Percentiles rank a stretch among this genome's conserved stretches.
phyloP scores from a whole-genome alignment of 2,888 invertebrate genomes.

The Barypeithes pellucidus region DNA sequence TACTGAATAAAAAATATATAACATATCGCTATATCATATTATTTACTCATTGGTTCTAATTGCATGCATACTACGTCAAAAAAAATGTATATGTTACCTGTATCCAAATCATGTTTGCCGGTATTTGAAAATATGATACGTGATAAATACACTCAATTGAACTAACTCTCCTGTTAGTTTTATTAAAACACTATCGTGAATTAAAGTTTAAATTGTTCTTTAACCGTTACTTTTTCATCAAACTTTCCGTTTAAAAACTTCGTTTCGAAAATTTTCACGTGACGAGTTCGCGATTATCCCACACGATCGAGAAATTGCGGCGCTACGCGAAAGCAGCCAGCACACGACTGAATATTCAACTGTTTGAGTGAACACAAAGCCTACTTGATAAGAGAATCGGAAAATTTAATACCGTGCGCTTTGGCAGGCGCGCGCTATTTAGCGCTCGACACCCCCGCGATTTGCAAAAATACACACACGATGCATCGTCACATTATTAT shows the following conservation, averaged over 20 bases:
- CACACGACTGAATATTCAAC: conserved; percentile 50
- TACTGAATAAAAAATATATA: too few species aligned
- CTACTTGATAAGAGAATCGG: conserved; percentile 48
- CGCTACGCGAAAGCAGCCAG: conserved; percentile 24
- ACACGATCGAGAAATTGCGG: conserved; percentile 15
- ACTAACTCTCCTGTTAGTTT: not conserved
- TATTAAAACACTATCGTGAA: not conserved
- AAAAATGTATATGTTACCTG: too few species aligned
- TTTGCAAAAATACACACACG: conserved; percentile 30
- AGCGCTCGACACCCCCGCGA: conserved; percentile 35
- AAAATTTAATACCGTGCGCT: conserved; percentile 47
- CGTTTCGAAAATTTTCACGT: conserved; percentile 13
- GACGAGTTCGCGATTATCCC: conserved; percentile 15
- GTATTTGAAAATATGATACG: not conserved
- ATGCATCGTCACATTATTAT: not conserved
- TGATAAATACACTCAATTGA: too few species aligned
- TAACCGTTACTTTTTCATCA: not conserved
- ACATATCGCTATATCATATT: too few species aligned
- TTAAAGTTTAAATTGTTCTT: too few species aligned
- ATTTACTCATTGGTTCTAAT: too few species aligned
- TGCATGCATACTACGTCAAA: too few species aligned
- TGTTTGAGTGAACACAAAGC: conserved; percentile 41
- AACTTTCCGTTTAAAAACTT: not conserved
- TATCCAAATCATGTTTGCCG: conserved; percentile 30
- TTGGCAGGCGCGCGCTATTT: conserved; percentile 38